Conservation (phyloP, 1,140 invertebrate species). For the Aphis gossypii region DNA sequence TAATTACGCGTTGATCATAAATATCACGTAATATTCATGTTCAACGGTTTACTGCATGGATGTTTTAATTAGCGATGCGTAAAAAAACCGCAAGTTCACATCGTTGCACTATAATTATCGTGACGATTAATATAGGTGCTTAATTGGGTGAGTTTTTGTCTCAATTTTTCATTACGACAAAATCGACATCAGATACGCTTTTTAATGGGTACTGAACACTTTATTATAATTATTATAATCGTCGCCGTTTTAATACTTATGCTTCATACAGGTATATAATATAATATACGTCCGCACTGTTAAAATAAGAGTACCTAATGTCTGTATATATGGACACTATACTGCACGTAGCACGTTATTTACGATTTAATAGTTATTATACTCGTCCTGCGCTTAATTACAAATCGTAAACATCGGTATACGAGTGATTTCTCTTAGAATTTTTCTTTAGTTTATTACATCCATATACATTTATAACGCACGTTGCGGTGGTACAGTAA, state of each 20-base stretch:
- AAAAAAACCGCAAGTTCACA: background rate
- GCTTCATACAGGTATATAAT: background rate
- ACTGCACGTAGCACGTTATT: background rate
- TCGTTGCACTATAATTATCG: background rate
- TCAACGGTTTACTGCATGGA: background rate
- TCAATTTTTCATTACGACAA: background rate
- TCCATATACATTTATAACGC: background rate
- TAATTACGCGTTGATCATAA: background rate
- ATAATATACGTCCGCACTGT: background rate
- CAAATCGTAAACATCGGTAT: background rate
- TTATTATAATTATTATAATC: constrained; percentile 2
- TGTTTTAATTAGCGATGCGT: background rate
- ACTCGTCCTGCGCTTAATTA: background rate
- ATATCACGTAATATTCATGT: background rate
- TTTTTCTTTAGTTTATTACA: background rate
- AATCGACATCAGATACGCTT: background rate
- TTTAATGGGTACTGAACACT: background rate
- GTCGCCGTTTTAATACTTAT: background rate
- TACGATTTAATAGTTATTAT: too few species aligned
- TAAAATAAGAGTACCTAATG: background rate
- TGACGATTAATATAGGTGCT: background rate
- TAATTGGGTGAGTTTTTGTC: background rate
- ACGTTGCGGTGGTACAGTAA: background rate
- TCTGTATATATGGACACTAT: background rate
- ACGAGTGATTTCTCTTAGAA: background rate